Base-by-base conservation (phyloP, 2,797 vertebrate genomes). In the Clarias fuscus region DNA sequence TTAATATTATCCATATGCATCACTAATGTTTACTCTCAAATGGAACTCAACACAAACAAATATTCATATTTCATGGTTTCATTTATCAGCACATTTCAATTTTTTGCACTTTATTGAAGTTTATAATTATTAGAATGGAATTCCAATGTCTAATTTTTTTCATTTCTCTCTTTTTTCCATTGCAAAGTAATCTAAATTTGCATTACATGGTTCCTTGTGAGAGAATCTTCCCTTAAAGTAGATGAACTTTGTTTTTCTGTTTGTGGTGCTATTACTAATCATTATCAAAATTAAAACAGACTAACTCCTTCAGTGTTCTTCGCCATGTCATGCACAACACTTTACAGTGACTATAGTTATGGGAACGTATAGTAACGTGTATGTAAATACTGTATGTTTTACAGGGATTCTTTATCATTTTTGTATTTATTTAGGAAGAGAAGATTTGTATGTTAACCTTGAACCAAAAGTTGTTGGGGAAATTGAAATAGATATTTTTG, bases 301-400 rank as follows among this genome's bases (percentile, higher is more conserved):
- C 81, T 87, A 87, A 88, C 56, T 64, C 65, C 73, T 61, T 61
- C 56, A 75, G 76, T 68, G 64, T 86, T 87, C 64, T 83, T 85
- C 56, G 48, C 70, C 81, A 75, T 62, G 70, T 53, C 43, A 22
- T 11, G 7, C 13, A 68, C 1, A 48, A 61, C 84, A 62, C 58
- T 67, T 64, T 67, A 65, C 81, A 22, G 64, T n/a, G 58, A 58
- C 68, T 17, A 24, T 81, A n/a, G 48, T 86, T 15, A 77, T 62
- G 43, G 80, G 65, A 70, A 65, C 82, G 84, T 85, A 72, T 64
- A 81, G 84, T 43, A 75, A 68, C 86, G 61, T 91, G 88, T 91
- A 90, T 95, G 94, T 95, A 94, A 93, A 95, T 94, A 93, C 88
- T 13, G 92, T 92, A 76, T 62, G 30, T 94, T 91, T 84, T 85